Conservation (phyloP, 2,888 invertebrate species). For the Shargacucullia verbasci region DNA sequence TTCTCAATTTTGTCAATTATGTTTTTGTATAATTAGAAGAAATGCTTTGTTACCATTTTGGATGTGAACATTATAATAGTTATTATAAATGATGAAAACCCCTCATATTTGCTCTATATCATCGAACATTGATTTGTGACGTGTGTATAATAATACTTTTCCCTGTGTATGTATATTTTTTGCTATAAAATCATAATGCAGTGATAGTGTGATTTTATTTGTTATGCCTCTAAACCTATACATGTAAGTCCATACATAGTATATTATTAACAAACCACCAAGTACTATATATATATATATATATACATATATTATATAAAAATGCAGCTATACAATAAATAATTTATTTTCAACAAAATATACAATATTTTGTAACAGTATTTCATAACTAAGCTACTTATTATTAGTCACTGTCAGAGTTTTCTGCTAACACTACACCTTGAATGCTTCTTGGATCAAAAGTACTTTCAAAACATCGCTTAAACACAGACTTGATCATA, state of each 20-base stretch:
- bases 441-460: constrained; percentile 90
- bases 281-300: no score
- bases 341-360: constrained; percentile 27
- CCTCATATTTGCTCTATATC: constrained; percentile 67
- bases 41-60: constrained; percentile 58
- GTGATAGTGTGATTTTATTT: constrained; percentile 81
- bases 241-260: not conserved
- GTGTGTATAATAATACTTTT: constrained; percentile 85
- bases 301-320: no score
- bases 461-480: constrained; percentile 93
- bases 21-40: constrained; percentile 46
- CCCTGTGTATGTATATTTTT: constrained; percentile 87
- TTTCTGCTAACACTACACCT: constrained; percentile 90
- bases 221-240: constrained; percentile 31
- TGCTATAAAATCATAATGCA: constrained; percentile 88
- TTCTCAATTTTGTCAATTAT: constrained; percentile 52
- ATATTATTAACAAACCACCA: not conserved
- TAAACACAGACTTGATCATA: constrained; percentile 91
- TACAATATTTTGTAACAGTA: constrained; percentile 13
- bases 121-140: constrained; percentile 80
- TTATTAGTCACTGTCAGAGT: constrained; percentile 91
- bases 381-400: not conserved
- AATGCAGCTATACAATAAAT: constrained; percentile 22
- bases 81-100: constrained; percentile 58
- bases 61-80: constrained; percentile 56